Conservation (phyloP, 2,888 invertebrate genomes). For the Agrotis clavis region DNA sequence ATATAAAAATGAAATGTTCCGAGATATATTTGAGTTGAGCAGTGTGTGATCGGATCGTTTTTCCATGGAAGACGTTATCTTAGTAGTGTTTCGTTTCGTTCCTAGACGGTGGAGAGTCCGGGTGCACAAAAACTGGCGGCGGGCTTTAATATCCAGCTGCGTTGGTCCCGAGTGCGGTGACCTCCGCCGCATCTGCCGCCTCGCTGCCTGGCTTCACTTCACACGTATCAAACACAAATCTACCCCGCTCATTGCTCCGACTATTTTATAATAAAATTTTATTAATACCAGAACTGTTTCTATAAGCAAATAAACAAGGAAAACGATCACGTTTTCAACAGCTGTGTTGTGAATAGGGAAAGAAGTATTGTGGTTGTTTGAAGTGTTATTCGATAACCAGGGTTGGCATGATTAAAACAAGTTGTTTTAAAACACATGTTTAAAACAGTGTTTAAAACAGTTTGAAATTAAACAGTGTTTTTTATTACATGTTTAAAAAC, state of each 20-base stretch:
- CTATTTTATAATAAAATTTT: conserved; percentile 37
- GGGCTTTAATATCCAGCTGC: conserved; percentile 82
- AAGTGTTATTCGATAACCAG: conserved; percentile 23
- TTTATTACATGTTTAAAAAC: too few relatives aligned
- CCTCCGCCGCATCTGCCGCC: conserved; percentile 85
- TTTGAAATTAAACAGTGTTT: too few relatives aligned
- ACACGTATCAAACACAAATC: conserved; percentile 79
- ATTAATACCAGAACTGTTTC: conserved; percentile 35
- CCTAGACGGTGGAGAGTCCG: conserved; percentile 65
- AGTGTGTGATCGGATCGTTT: conserved; percentile 53
- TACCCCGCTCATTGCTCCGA: conserved; percentile 66
- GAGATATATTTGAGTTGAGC: conserved; percentile 34
- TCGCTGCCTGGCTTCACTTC: conserved; percentile 76
- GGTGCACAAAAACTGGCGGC: conserved; percentile 80
- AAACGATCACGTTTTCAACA: conserved; percentile 63
- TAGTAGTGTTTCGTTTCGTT: conserved; percentile 69
- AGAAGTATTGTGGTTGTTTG: conserved; percentile 41
- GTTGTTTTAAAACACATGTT: too few relatives aligned
- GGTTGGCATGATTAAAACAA: too few relatives aligned
- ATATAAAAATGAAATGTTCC: conserved; percentile 58
- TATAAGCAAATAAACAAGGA: conserved; percentile 60
- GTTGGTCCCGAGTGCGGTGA: conserved; percentile 83
- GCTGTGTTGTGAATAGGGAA: conserved; percentile 56
- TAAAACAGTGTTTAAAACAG: too few relatives aligned
- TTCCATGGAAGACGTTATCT: conserved; percentile 64